Base-by-base conservation (phyloP, 2,888 invertebrate genomes). In the Orchestes rusci region DNA sequence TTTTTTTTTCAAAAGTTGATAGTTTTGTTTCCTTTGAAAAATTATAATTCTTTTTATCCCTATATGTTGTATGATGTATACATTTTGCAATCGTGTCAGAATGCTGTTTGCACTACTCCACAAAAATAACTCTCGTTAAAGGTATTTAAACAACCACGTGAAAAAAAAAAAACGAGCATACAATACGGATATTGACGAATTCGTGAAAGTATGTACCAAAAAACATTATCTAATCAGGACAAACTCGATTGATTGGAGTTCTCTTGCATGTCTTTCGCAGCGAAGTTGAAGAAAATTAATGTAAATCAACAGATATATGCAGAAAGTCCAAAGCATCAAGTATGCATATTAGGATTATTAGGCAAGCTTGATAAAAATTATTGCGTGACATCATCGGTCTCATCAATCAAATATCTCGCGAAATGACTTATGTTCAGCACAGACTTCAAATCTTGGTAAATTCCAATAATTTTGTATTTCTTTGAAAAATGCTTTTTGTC, bases 291-390 rank as follows among this genome's bases (percentile, higher is more conserved):
- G 39, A 39, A 39, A 39, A 42, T 41, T 18, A 16, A 41, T 15
- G 12, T n/a, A 31, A 18, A 37, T 28, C 37, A 42, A 32, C 37
- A 42, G 37, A 46, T 46, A 27, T 36, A 37, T 37, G 41, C 45
- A 27, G 41, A 46, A 42, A 32, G 32, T 18, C 35, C 41, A 37
- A 46, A 41, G 45, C 37, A 37, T 27, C 30, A 46, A 20, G 45
- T 41, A 32, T 32, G 19, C 28, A 42, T 41, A 27, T 32, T 32
- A 27, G 41, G 37, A 27, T 37, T 42, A 37, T 41, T 46, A 18
- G 30, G 31, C 40, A 30, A 45, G 31, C 36, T 45, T 36, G 40
- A 36, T 36, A 30, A 45, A 40, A 19, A 36, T 41, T 30, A 23
- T 44, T 31, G 28, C 35, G 18, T 23, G 23, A 23, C 10, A 23